phyloP scores from a whole-genome alignment of 2,888 invertebrate genomes.

The Colostygia pectinataria region DNA sequence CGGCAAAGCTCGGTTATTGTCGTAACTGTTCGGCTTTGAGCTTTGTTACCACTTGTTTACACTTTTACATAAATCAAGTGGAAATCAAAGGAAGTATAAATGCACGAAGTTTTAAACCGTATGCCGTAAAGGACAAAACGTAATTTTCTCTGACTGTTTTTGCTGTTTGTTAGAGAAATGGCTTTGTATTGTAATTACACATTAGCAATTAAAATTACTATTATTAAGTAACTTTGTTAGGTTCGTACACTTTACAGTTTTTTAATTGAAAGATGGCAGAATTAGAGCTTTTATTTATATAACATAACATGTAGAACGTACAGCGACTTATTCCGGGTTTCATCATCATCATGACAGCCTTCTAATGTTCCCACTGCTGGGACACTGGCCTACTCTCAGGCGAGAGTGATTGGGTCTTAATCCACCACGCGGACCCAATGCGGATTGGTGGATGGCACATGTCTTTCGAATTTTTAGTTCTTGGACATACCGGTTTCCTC shows the following conservation, averaged over 20 bases:
- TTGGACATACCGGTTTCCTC: too few species aligned
- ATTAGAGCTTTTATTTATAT: too few species aligned
- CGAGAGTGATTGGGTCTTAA: too few species aligned
- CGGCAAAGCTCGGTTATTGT: conserved; percentile 14
- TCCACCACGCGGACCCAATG: too few species aligned
- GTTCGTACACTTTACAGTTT: not conserved
- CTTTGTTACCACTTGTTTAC: conserved; percentile 23
- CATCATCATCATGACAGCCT: too few species aligned
- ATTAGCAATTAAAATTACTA: conserved; percentile 3
- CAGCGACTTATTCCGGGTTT: too few species aligned
- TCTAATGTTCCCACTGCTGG: too few species aligned
- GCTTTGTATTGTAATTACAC: not conserved
- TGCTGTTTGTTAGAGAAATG: not conserved
- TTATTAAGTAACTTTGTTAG: conserved; percentile 11
- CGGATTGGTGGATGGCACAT: too few species aligned
- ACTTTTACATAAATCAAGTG: conserved; percentile 33
- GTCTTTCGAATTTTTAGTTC: too few species aligned
- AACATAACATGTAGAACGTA: too few species aligned
- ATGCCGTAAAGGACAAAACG: not conserved
- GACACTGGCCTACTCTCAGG: too few species aligned
- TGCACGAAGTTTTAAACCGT: conserved; percentile 1
- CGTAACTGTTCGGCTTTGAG: conserved; percentile 6
- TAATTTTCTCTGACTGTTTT: not conserved
- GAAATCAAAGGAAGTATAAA: conserved; percentile 1
- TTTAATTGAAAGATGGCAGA: not conserved